A percentile compares a stretch with the other conserved stretches of the same genome.
phyloP scores from a whole-genome alignment of 2,888 invertebrate genomes.

The Ormyrus rosae region DNA sequence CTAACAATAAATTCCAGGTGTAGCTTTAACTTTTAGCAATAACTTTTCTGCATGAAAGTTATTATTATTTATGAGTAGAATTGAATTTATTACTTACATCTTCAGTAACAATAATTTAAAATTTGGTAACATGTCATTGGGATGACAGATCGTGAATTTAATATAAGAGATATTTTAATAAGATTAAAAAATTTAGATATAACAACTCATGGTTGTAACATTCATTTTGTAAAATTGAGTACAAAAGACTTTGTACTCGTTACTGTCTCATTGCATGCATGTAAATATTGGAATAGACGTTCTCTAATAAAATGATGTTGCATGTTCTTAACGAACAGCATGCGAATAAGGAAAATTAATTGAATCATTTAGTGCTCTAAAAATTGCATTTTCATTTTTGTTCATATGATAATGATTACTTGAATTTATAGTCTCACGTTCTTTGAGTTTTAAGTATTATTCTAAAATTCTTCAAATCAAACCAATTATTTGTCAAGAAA shows the following conservation, averaged over 20 bases:
- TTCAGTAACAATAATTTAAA: neutral
- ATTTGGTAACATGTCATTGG: neutral
- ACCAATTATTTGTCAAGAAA: no score
- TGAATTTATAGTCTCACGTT: no score
- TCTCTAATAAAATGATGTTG: no score
- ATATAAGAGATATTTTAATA: constrained; percentile 8
- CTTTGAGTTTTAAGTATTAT: no score
- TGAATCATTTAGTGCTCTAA: no score
- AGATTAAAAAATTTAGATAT: neutral
- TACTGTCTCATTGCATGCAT: constrained; percentile 15
- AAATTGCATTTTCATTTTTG: no score
- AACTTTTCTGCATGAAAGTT: neutral
- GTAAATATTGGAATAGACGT: neutral
- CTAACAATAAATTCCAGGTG: constrained; percentile 36
- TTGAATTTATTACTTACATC: neutral
- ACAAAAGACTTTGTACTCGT: neutral
- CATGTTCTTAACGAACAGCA: no score
- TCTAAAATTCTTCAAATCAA: no score
- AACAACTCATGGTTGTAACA: neutral
- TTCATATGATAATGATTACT: no score
- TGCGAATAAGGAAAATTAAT: no score
- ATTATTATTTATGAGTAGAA: constrained; percentile 1
- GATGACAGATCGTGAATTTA: neutral
- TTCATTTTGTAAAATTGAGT: neutral
- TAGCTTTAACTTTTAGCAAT: constrained; percentile 8